Percentiles rank a stretch among this genome's conserved stretches.
Conservation (phyloP, 2,888 invertebrate genomes). For the Parochlus steinenii region DNA sequence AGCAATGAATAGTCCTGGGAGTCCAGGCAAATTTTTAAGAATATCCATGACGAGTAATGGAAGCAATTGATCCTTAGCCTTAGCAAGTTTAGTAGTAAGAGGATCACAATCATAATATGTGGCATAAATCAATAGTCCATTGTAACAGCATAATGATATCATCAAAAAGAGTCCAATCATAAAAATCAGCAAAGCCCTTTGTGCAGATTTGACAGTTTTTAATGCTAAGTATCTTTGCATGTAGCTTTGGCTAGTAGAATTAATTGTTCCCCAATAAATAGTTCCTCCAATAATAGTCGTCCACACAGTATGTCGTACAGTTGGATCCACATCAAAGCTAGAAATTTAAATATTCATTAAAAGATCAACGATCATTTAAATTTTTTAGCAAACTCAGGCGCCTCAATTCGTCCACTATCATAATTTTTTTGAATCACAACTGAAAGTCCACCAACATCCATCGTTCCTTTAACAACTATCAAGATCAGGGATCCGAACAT, state of each 20-base stretch:
- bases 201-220: constrained; percentile 46
- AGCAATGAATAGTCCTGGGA: constrained; percentile 74
- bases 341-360: constrained; percentile 15
- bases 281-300: constrained; percentile 50
- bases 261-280: constrained; percentile 50
- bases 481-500: constrained; percentile 52
- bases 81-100: constrained; percentile 43
- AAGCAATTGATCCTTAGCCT: constrained; percentile 57
- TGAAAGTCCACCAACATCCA: constrained; percentile 44
- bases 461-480: constrained; percentile 47
- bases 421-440: constrained; percentile 42
- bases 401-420: constrained; percentile 45
- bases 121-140: constrained; percentile 36
- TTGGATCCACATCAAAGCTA: constrained; percentile 57
- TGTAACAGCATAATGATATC: constrained; percentile 39
- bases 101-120: constrained; percentile 38
- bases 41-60: constrained; percentile 67
- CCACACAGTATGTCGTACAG: constrained; percentile 61
- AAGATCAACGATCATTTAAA: background rate
- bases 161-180: constrained; percentile 39
- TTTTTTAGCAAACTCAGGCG: constrained; percentile 36
- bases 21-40: constrained; percentile 50
- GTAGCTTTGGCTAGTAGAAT: constrained; percentile 67
- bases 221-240: constrained; percentile 58
- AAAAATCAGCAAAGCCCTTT: constrained; percentile 45